phyloP scores from a whole-genome alignment of 2,888 invertebrate genomes.

The Acleris literana region DNA sequence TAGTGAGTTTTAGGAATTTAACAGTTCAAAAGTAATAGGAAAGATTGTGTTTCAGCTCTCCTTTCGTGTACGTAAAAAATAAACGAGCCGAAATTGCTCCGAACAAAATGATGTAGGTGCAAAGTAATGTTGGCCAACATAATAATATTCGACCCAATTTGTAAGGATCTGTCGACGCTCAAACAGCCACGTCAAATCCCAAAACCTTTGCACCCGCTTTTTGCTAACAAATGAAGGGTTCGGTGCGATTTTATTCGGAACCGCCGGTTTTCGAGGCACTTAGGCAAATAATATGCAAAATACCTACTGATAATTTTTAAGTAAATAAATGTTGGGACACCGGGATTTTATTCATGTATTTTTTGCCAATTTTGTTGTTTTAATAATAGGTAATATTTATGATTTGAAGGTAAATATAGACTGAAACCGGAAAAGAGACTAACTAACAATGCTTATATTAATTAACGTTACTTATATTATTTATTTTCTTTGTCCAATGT shows the following conservation, averaged over 20 bases:
- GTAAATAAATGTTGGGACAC: not conserved
- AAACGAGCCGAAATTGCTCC: not conserved
- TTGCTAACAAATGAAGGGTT: slow-evolving; percentile 29
- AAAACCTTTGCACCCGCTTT: slow-evolving; percentile 14
- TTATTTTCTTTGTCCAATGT: no score
- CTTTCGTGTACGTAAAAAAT: not conserved
- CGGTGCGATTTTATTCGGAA: slow-evolving; percentile 11
- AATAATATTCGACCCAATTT: slow-evolving; percentile 29
- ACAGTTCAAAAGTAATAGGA: not conserved
- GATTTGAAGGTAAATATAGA: no score
- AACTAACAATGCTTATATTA: no score
- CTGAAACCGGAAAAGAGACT: no score
- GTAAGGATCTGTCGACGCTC: slow-evolving; percentile 24
- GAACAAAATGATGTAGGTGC: slow-evolving; percentile 11
- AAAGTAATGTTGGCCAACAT: slow-evolving; percentile 20
- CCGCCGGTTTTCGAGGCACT: slow-evolving; percentile 12
- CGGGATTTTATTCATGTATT: no score
- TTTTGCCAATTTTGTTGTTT: no score
- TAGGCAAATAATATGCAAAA: slow-evolving; percentile 12
- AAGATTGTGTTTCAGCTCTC: not conserved
- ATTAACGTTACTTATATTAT: no score
- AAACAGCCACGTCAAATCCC: slow-evolving; percentile 25
- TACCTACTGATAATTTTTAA: not conserved
- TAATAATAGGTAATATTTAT: no score
- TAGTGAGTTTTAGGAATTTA: slow-evolving; percentile 1